phyloP scores from a whole-genome alignment of 2,888 invertebrate genomes.

The Metopia argyrocephala region DNA sequence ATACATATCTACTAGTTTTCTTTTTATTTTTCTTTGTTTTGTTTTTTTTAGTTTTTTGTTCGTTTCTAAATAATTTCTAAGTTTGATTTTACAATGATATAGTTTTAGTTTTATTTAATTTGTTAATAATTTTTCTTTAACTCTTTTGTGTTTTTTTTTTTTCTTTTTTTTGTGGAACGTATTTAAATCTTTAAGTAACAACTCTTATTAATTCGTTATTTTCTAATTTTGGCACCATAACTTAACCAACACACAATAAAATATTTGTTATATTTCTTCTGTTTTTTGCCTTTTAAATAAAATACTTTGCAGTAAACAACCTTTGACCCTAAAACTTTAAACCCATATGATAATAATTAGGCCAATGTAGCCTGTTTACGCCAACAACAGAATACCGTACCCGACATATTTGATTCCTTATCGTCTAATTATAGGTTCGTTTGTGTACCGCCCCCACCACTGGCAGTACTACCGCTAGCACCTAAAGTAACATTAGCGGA shows the following conservation, averaged over 20 bases:
- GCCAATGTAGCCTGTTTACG: conserved; percentile 53
- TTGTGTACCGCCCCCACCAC: conserved; percentile 60
- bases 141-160: conserved; percentile 28
- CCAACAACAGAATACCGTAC: conserved; percentile 56
- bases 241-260: conserved; percentile 24
- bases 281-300: too few relatives aligned
- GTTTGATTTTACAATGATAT: neutral
- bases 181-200: conserved; percentile 36
- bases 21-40: too few relatives aligned
- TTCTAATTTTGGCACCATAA: conserved; percentile 51
- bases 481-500: conserved; percentile 31
- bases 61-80: neutral
- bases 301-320: conserved; percentile 30
- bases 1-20: too few relatives aligned
- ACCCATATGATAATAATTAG: conserved; percentile 21
- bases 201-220: conserved; percentile 42
- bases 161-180: conserved; percentile 38
- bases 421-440: conserved; percentile 70
- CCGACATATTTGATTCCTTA: conserved; percentile 10
- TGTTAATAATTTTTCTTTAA: conserved; percentile 28
- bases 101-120: neutral
- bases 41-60: neutral
- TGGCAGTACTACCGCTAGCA: conserved; percentile 43
- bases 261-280: conserved; percentile 9
- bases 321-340: conserved; percentile 34